A percentile compares a stretch with the other conserved stretches of the same genome.
phyloP scores from a whole-genome alignment of 2,888 invertebrate genomes.

The Lydus trimaculatus region DNA sequence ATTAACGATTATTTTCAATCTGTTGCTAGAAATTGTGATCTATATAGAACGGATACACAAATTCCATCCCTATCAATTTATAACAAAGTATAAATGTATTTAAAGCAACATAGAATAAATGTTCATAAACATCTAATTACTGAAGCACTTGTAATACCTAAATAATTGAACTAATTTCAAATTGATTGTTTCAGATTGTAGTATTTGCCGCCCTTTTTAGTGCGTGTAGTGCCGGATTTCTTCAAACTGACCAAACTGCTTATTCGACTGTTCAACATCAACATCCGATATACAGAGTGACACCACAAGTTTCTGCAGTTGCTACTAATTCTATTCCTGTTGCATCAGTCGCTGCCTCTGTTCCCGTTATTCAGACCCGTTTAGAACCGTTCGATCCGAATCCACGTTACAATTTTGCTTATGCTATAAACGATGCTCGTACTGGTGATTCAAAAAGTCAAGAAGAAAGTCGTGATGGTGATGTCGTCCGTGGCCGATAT shows the following conservation, averaged over 20 bases:
- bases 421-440: conserved; percentile 56
- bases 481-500: conserved; percentile 56
- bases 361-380: conserved; percentile 46
- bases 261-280: conserved; percentile 48
- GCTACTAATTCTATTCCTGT: conserved; percentile 26
- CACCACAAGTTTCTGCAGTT: conserved; percentile 24
- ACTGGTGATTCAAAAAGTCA: conserved; percentile 59
- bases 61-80: neutral
- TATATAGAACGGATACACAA: conserved; percentile 1
- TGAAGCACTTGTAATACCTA: no score
- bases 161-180: no score
- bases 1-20: conserved; percentile 13
- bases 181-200: conserved; percentile 23
- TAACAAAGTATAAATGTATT: neutral
- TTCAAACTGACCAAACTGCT: conserved; percentile 39
- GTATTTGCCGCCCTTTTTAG: conserved; percentile 33
- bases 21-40: conserved; percentile 12
- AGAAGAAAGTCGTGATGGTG: conserved; percentile 54
- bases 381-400: conserved; percentile 56
- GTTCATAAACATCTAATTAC: no score
- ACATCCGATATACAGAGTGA: conserved; percentile 37
- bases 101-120: neutral
- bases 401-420: conserved; percentile 56
- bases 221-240: conserved; percentile 32
- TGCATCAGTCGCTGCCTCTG: conserved; percentile 30